phyloP scores from a whole-genome alignment of 2,888 invertebrate genomes.

The Drosophila vallismaia region DNA sequence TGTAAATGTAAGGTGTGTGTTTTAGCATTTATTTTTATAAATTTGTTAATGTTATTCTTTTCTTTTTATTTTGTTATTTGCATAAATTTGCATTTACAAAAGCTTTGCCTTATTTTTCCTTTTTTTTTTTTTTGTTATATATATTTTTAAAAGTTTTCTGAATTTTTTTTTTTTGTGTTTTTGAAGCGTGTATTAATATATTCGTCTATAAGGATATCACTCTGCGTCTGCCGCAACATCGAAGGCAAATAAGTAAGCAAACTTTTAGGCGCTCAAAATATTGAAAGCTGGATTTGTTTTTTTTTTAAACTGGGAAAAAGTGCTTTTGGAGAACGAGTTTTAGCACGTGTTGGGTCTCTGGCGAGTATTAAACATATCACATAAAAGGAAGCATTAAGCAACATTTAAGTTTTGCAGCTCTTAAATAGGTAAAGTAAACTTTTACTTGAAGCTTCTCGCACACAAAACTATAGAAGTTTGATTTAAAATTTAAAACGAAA shows the following conservation, averaged over 20 bases:
- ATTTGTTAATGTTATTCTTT: slow-evolving; percentile 45
- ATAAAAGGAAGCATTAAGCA: slow-evolving; percentile 64
- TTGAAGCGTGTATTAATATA: slow-evolving; percentile 82
- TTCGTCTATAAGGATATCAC: slow-evolving; percentile 82
- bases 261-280: slow-evolving; percentile 64
- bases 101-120: slow-evolving; percentile 57
- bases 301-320: slow-evolving; percentile 46
- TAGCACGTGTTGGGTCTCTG: slow-evolving; percentile 60
- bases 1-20: slow-evolving; percentile 39
- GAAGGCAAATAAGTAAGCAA: slow-evolving; percentile 70
- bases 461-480: slow-evolving; percentile 26
- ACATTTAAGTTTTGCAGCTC: slow-evolving; percentile 52
- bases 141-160: slow-evolving; percentile 16
- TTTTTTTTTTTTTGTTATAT: slow-evolving; percentile 27
- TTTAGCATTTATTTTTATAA: slow-evolving; percentile 60
- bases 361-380: slow-evolving; percentile 44
- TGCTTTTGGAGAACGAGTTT: slow-evolving; percentile 59
- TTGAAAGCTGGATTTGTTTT: slow-evolving; percentile 52
- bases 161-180: slow-evolving; percentile 35
- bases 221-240: slow-evolving; percentile 60
- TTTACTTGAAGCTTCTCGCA: slow-evolving; percentile 38
- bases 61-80: slow-evolving; percentile 39
- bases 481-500: slow-evolving; percentile 41
- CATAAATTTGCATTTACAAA: slow-evolving; percentile 64
- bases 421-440: slow-evolving; percentile 35